phyloP scores from a whole-genome alignment of 2,113 vertebrate species.

The Cyprichromis sp. region DNA sequence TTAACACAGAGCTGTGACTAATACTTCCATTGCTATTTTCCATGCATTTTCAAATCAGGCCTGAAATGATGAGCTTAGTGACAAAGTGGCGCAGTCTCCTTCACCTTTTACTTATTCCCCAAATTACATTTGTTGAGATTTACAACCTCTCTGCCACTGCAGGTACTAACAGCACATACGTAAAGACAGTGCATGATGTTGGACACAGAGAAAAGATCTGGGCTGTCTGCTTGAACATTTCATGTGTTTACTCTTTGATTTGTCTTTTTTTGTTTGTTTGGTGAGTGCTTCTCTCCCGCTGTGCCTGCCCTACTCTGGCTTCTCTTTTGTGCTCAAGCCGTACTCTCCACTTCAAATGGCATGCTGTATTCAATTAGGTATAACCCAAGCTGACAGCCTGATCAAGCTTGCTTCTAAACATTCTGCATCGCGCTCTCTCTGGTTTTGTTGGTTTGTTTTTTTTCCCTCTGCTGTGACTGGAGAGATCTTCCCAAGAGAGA shows the following conservation, averaged over 20 bases:
- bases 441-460: not conserved
- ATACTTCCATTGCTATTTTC: not conserved
- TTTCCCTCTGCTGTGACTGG: not conserved
- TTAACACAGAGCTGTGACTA: not conserved
- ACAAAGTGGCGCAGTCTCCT: not conserved
- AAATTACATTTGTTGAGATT: not conserved
- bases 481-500: slow-evolving; percentile 24
- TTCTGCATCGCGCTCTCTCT: not conserved
- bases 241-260: slow-evolving; percentile 12
- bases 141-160: not conserved
- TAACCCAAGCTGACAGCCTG: slow-evolving; percentile 25
- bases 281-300: slow-evolving; percentile 18
- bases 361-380: slow-evolving; percentile 34
- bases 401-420: slow-evolving; percentile 9
- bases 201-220: not conserved
- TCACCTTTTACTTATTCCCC: not conserved
- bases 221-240: slow-evolving; percentile 12
- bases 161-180: not conserved
- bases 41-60: not conserved
- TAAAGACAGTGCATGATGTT: not conserved
- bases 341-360: slow-evolving; percentile 36
- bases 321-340: not conserved
- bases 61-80: not conserved
- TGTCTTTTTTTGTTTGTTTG: slow-evolving; percentile 3
- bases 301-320: not conserved